Evolutionary conservation across 2,797 vertebrate species (phyloP), one percentile per base, ranked within the genome.

Genomic region (Siniperca scherzeri): DNA sequence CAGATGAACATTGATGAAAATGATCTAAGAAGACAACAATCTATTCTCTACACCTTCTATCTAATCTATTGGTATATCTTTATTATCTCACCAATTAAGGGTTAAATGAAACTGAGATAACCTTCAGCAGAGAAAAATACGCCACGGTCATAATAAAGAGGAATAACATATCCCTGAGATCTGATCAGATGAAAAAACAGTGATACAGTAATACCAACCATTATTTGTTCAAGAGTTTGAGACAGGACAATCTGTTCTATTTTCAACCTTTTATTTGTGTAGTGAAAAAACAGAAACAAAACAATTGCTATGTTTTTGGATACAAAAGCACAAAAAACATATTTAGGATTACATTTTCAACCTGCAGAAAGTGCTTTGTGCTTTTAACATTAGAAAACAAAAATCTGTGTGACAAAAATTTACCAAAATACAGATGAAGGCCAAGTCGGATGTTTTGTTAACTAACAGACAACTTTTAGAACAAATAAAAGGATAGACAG

Each of bases 391-490:
- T 36, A 30, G 19, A 7, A 57, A 80, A 1, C 6, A 57, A 64
- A 78, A 52, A 66, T 75, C 8, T 42, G 12, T 17, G 36, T 7
- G 1, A 48, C 40, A 50, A 44, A 76, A 66, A 73, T 60, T 16
- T 52, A 72, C 10, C 56, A 44, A 33, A 38, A 56, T 52, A n/a
- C 14, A 3, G 27, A 68, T 44, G 46, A 78, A 57, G 50, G 81
- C 36, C 76, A 74, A 56, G 48, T 12, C 33, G 5, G 36, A 40
- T n/a, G 27, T 67, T 76, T 67, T 48, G 44, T 53, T 72, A 72
- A 75, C 21, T 78, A 71, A 64, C 53, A 75, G 60, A 69, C 46
- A 44, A 52, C 40, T 53, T 83, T 55, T 17, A 67, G 7, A 19
- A 66, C 30, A 82, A 66, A 68, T 30, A 59, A 67, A 77, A 30